A percentile compares a stretch with the other conserved stretches of the same genome.
These are phyloP conservation scores for Phalacrocorax brasilianus DNA, from an alignment of 2,113 vertebrate genomes.

Conservation along the genomic window DNA sequence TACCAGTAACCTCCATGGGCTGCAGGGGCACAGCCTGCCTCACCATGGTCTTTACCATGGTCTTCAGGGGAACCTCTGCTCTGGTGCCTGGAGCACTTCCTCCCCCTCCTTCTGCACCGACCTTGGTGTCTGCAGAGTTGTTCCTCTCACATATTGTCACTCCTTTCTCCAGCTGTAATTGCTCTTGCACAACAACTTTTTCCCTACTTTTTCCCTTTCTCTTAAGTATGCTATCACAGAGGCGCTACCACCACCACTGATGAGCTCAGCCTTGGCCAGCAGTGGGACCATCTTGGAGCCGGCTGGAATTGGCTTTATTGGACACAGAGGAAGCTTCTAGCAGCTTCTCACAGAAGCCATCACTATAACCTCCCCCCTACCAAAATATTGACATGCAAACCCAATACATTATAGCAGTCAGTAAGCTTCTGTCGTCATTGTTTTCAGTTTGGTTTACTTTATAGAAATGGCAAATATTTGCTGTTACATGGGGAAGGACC, in stretches of 20 bases:
- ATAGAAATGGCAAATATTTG: background rate
- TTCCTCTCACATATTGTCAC: background rate
- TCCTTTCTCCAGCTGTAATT: background rate
- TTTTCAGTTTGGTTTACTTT: background rate
- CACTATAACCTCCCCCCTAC: background rate
- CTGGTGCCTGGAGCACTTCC: background rate
- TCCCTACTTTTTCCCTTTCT: background rate
- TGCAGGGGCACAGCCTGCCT: background rate
- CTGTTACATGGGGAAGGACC: background rate
- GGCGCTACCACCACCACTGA: rapidly evolving
- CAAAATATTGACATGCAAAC: background rate
- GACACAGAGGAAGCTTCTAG: background rate
- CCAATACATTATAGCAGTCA: background rate
- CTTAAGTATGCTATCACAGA: background rate
- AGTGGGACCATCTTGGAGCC: background rate
- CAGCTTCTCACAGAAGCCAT: background rate
- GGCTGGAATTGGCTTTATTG: background rate
- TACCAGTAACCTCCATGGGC: background rate
- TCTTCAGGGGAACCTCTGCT: background rate
- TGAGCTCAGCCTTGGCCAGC: background rate
- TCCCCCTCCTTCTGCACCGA: background rate
- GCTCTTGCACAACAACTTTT: background rate
- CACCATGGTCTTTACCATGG: background rate
- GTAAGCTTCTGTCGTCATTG: background rate
- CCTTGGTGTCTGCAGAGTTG: background rate